Conservation (phyloP, 2,888 invertebrate species). For the Lamellibrachia columna region DNA sequence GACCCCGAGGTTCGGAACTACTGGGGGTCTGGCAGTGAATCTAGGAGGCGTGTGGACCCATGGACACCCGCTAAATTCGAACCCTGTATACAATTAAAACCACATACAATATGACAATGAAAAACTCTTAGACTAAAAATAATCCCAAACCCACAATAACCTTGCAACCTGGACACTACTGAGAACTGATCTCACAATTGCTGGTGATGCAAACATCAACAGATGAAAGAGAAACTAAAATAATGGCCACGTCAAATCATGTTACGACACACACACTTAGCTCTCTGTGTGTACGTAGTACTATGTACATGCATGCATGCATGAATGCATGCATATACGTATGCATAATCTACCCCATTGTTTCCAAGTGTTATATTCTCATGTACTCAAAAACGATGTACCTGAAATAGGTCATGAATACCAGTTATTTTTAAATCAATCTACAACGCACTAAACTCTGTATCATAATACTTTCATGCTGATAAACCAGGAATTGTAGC, state of each 20-base stretch:
- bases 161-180: background rate
- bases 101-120: too few relatives aligned
- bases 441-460: background rate
- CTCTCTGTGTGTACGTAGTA: background rate
- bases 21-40: too few relatives aligned
- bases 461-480: background rate
- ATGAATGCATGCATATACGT: background rate
- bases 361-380: background rate
- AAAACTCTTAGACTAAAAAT: background rate
- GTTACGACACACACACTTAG: too few relatives aligned
- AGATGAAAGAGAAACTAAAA: too few relatives aligned
- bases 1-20: too few relatives aligned
- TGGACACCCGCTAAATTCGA: too few relatives aligned
- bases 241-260: too few relatives aligned
- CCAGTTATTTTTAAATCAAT: background rate
- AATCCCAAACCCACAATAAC: constrained; percentile 3
- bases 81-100: too few relatives aligned
- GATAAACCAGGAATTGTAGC: background rate
- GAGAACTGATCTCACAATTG: too few relatives aligned
- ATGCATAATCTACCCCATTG: background rate
- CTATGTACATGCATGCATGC: background rate
- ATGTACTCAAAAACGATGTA: background rate
- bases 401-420: background rate
- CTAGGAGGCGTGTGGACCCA: too few relatives aligned
- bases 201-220: too few relatives aligned